Base-by-base conservation (phyloP, 64 coral and sea anemone genomes). In the Dendrophyllia cribrosa region DNA sequence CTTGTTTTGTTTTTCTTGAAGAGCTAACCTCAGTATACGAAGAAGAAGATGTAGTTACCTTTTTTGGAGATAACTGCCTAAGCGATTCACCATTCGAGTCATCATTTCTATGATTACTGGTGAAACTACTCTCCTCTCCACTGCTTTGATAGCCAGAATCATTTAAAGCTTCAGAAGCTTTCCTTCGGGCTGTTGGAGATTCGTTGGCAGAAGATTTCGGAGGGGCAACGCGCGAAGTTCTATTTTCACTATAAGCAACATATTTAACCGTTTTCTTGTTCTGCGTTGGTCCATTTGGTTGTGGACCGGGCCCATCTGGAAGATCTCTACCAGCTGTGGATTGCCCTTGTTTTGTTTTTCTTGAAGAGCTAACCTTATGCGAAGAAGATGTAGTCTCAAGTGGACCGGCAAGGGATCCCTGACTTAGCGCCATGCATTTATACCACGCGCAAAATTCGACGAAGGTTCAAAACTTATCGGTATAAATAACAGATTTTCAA, bases 261-360 rank as follows among this genome's bases (percentile, higher is more conserved):
- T 14, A 75, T 75, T 10, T 78, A 51, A 53, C 19, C 16, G 8
- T 66, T 12, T 21, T 7, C 0, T 50, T 24, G 25, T 70, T 15
- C 15, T 75, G 4, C 10, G 17, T 74, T 24, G 70, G 70, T 52
- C 21, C 17, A 45, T 84, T 52, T 23, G 89, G 78, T n/a, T 84
- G 43, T 56, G 89, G 89, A 15, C 89, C 89, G 19, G 89, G 89
- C 6, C 89, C 89, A 16, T 83, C 26, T 9, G 89, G 89, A 61
- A 91, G 78, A n/a, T n/a, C 6, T 46, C 89, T 34, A 9, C 12
- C 6, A 21, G 10, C 3, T 1, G 5, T 23, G 12, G 21, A 43
- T 16, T 53, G 25, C 9, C 15, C 19, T 66, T 48, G 60, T 67
- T 66, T 84, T 5, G 43, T 0, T 21, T 3, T 63, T 83, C 67